Conservation (phyloP, 2,113 vertebrate genomes). For the Trinectes maculatus region DNA sequence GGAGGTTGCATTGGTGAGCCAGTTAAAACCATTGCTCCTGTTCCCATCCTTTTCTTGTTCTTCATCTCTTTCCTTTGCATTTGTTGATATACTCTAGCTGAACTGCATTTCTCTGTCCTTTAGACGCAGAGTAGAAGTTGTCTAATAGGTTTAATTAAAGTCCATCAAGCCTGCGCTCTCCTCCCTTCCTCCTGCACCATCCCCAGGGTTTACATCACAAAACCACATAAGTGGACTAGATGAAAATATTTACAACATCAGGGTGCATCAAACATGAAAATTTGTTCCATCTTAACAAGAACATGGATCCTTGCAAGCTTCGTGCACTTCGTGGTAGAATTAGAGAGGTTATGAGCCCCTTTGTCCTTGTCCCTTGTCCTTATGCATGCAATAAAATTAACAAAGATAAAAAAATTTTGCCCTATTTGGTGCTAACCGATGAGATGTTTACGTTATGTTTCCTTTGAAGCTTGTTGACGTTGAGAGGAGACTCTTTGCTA, state of each 20-base stretch:
- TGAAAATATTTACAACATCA: slow-evolving; percentile 5
- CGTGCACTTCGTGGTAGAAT: background rate
- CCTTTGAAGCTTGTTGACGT: slow-evolving; percentile 14
- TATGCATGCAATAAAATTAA: too few relatives aligned
- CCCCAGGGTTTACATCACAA: slow-evolving; percentile 26
- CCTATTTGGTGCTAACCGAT: background rate
- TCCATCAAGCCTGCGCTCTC: slow-evolving; percentile 18
- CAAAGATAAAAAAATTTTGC: too few relatives aligned
- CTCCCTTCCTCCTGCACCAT: slow-evolving; percentile 12
- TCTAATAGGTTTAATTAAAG: slow-evolving; percentile 47
- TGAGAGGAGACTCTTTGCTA: slow-evolving; percentile 1
- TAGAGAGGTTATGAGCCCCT: background rate
- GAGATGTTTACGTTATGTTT: slow-evolving; percentile 27
- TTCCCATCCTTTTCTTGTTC: background rate
- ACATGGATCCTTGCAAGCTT: too few relatives aligned
- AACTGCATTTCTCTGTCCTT: background rate
- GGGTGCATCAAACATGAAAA: background rate
- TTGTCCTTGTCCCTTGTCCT: too few relatives aligned
- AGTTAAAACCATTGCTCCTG: slow-evolving; percentile 25
- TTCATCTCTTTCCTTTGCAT: background rate
- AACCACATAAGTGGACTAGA: background rate
- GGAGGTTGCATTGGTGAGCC: slow-evolving; percentile 35
- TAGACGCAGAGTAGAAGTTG: slow-evolving; percentile 9
- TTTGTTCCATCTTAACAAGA: background rate
- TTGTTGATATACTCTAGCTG: background rate